Conservation (phyloP, 2,113 vertebrate species). For the Serilophus lunatus region DNA sequence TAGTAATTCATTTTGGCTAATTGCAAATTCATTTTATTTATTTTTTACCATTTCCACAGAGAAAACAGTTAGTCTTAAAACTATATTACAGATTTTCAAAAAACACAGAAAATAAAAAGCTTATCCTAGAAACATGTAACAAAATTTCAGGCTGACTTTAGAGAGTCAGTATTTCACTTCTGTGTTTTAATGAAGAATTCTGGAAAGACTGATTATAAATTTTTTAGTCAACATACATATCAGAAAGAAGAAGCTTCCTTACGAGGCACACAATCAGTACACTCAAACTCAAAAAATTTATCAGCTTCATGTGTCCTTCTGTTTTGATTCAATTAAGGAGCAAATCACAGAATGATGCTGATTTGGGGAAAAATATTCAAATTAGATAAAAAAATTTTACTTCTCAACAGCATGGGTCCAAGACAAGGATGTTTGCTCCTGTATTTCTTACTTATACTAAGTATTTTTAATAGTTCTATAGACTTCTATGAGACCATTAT, state of each 20-base stretch:
- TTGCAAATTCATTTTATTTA: neutral
- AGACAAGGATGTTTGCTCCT: neutral
- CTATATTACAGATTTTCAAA: neutral
- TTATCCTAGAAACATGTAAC: neutral
- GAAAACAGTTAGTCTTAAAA: neutral
- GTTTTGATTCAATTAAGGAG: neutral
- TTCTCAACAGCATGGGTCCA: neutral
- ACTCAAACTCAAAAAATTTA: neutral
- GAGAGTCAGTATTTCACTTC: neutral
- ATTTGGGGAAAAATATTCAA: neutral
- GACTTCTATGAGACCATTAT: neutral
- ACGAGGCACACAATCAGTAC: neutral
- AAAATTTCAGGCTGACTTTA: neutral
- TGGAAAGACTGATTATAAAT: neutral
- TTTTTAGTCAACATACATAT: neutral
- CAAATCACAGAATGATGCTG: neutral
- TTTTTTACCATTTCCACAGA: neutral
- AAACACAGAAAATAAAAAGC: neutral
- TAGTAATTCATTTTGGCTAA: neutral
- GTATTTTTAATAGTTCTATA: neutral
- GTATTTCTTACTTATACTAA: neutral
- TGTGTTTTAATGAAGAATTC: neutral
- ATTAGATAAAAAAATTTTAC: neutral
- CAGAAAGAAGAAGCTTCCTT: neutral
- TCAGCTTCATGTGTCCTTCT: neutral